These are phyloP conservation scores for Hydractinia echinata DNA, from an alignment of 30 jellyfish, hydroid and myxozoan species.

Conservation along the genomic window DNA sequence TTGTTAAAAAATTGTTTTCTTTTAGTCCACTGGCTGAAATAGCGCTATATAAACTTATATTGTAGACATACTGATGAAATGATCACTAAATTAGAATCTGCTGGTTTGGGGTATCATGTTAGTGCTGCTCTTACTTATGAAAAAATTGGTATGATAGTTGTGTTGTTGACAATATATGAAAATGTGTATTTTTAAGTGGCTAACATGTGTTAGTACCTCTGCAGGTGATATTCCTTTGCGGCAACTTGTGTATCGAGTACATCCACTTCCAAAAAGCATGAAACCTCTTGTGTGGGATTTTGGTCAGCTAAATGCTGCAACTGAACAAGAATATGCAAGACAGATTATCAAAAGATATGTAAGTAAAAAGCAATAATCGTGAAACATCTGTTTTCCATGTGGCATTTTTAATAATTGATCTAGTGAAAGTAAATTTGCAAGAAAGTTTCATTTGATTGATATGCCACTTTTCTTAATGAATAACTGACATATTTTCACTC, in stretches of 20 bases:
- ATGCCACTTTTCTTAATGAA: no score
- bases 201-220: no score
- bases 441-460: background rate
- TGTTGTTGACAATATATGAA: background rate
- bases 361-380: background rate
- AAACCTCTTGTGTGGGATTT: slow-evolving; percentile 75
- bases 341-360: slow-evolving; percentile 56
- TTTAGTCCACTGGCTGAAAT: no score
- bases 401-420: background rate
- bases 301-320: slow-evolving; percentile 49
- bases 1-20: background rate
- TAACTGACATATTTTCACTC: no score
- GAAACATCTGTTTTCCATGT: no score
- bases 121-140: slow-evolving; percentile 42
- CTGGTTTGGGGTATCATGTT: slow-evolving; percentile 65
- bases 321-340: slow-evolving; percentile 44
- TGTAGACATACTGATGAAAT: slow-evolving; percentile 52
- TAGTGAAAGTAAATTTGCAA: background rate
- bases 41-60: no score
- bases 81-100: slow-evolving; percentile 50
- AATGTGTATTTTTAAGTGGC: background rate
- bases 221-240: slow-evolving; percentile 61
- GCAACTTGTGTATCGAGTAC: slow-evolving; percentile 69
- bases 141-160: slow-evolving; percentile 38
- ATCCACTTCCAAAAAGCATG: slow-evolving; percentile 56